Evolutionary conservation across 30 jellyfish, hydroid and myxozoan genomes (phyloP), one percentile per base, ranked within the genome.

Genomic region (Chrysaora quinquecirrha): DNA sequence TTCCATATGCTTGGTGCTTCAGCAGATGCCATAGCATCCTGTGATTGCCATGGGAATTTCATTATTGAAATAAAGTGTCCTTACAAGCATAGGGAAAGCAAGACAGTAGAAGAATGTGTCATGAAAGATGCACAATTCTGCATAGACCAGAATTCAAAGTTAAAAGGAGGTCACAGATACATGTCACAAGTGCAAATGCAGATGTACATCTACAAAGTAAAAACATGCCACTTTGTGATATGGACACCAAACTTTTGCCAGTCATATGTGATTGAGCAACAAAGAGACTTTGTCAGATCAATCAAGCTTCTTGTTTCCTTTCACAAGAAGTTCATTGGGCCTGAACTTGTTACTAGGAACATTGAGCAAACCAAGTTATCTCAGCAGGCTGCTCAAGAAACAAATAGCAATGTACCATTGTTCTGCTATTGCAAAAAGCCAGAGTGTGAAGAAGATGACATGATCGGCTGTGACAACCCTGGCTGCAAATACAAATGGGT

Each of bases 381-480:
- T 22, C 43, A 63, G 33, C 23, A 14, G 1, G 46, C 75, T 6
- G 18, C 33, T 63, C 19, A 34, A 63, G 46, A 28, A 21, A 23
- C 75, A 1, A 28, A 22, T 19, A 33, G 33, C 33, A 33, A 23
- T 63, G 14, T 33, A 14, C 79, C 54, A 33, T 23, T 19, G 2
- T 76, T 76, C 23, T 76, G 82, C n/a, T 76, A 56, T 29, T 76
- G 88, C 82, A 86, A 76, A 30, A 28, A 76, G 82, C 88, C 88
- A n/a, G 21, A 76, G 22, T 19, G 56, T 11, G 88, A 76, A 33
- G 63, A 38, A 21, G 88, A 76, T 16, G 60, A 52, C 30, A 52
- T 76, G 88, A 65, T 52, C 16, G 88, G 88, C 25, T 76, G 88
- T 60, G 88, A 76, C 83, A 76, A 76, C 63, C 65, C 88, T 34